Evolutionary conservation across 1,140 invertebrate species (phyloP), one percentile per base, ranked within the genome.

Genomic region (Pogonus chalceus): DNA sequence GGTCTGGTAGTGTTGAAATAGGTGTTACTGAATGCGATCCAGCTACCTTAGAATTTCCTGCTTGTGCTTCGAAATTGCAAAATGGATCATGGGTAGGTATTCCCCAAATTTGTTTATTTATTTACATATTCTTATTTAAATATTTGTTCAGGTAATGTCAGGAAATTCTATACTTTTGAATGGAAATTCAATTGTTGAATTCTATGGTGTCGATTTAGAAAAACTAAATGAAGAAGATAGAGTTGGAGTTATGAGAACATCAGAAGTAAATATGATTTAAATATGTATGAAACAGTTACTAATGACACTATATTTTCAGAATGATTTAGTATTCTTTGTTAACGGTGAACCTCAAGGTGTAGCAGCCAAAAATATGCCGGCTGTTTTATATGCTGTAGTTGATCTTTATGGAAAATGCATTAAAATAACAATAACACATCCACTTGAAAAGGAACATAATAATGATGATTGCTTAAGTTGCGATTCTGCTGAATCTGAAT

Each of bases 321-420:
- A 84, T 2, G 90, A 91, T 58, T 73, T 97, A 49, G 79, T 92
- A 61, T 94, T 95, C 70, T 94, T 84, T 69, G 79, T 96, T 0
- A 95, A 96, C 72, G 90, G 90, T 4, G 76, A 85, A 53, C 87
- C 89, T 21, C 88, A 94, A 71, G 92, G 92, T 10, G 73, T 91
- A 46, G 92, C 91, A 1, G 88, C 85, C 0, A 78, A 76, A 58
- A 82, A 83, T 62, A 75, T 96, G 57, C 90, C 91, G 20, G 62
- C 76, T 14, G 72, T 76, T 35, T 76, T 96, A 14, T 95, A 83
- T 78, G 92, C 87, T 7, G 82, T 96, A 12, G 80, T 96, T 21
- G 90, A 95, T 73, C 75, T 97, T 65, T 96, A 93, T 71, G 92
- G 91, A 1, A 92, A 93, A 69, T 95, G 91, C 74, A 85, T 90